Base-by-base conservation (phyloP, 2,797 vertebrate genomes). In the Hippopotamyrus pictus region DNA sequence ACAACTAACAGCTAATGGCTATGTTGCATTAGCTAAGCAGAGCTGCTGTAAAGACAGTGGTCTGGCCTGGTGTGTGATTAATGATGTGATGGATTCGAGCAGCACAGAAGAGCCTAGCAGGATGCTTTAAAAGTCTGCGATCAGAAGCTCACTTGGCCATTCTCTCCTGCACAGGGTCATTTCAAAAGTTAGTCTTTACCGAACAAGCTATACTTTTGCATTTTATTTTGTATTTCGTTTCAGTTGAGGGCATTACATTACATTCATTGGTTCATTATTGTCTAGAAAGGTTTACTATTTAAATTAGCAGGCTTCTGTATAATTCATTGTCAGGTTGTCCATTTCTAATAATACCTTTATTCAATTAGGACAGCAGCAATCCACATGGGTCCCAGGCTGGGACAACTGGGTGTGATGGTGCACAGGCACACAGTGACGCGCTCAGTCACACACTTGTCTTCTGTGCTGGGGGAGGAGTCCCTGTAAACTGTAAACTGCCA, bases 11-110 rank as follows among this genome's bases (percentile, higher is more conserved):
- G 41, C 37, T 44, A 73, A 73, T 37, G 29, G 29, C 14, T 44
- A 82, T 46, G 76, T 82, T n/a, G 17, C 76, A 82, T 82, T 44
- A 82, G 37, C 37, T 82, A 86, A 69, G 62, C 87, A 88, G 82
- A 57, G 54, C 88, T 88, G 50, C 50, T 53, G 22, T 86, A 86
- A 51, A 51, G 12, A 7, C 83, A 53, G 33, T 53, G 50, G 19
- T 33, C 29, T 87, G 19, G 17, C 53, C 25, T 87, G 53, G 17
- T 22, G 29, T 87, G 53, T 59, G 29, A 57, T 37, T 22, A 53
- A 87, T 87, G 33, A 19, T 9, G 33, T 59, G 53, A 9, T 19
- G 53, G 25, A 57, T 17, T 44, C 19, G 0, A 59, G 51, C 29
- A 87, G 14, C 33, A 44, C 14, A 59, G 54, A 7, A 59, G 53